Evolutionary conservation across 2,113 vertebrate species (phyloP).

Genomic region (Mungos mungo): DNA sequence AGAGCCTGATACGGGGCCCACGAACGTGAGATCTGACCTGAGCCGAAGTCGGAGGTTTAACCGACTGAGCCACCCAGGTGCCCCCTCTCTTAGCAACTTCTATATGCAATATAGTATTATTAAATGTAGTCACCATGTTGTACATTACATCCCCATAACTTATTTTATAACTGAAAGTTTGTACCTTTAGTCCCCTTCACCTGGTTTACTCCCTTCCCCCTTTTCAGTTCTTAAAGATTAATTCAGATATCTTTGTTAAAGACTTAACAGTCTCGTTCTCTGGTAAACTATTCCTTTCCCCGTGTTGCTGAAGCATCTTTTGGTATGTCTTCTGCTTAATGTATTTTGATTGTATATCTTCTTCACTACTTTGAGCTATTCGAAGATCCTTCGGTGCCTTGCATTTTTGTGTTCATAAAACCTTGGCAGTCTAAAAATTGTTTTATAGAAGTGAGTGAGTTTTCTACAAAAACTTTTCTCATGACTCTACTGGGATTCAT

Average conservation of each 20-base stretch:
- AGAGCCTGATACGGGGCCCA: no score
- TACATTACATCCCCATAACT: background rate
- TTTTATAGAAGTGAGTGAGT: background rate
- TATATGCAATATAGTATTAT: background rate
- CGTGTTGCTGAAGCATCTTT: background rate
- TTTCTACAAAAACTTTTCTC: background rate
- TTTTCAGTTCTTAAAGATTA: background rate
- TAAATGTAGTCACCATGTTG: background rate
- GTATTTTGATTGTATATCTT: background rate
- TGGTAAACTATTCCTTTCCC: background rate
- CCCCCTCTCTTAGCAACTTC: background rate
- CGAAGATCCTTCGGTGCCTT: background rate
- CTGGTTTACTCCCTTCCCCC: background rate
- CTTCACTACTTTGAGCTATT: background rate
- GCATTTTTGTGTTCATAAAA: background rate
- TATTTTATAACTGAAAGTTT: background rate
- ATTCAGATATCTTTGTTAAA: background rate
- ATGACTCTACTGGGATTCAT: background rate
- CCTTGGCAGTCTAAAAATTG: background rate
- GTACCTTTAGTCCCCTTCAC: background rate
- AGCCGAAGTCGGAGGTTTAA: no score
- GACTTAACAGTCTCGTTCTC: background rate
- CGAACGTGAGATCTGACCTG: no score
- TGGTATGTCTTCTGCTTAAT: background rate
- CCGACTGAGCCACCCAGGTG: no score